These are phyloP conservation scores for Bombus sibiricus DNA, from an alignment of 1,140 invertebrate species.

Conservation along the genomic window DNA sequence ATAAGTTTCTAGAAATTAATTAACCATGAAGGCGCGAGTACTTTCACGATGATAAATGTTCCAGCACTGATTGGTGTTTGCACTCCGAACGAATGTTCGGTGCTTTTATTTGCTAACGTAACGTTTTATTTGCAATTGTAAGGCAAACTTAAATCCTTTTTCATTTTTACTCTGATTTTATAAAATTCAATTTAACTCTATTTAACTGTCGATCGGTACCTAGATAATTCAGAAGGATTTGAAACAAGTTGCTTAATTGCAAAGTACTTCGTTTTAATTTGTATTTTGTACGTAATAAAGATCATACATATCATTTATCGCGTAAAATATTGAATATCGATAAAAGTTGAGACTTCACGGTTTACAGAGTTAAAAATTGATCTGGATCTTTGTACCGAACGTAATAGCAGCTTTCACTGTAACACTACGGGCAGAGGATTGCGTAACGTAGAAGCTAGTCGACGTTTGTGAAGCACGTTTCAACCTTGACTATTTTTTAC, in stretches of 20 bases:
- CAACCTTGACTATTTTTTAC: constrained; percentile 37
- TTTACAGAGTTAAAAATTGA: background rate
- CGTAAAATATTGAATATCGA: too few species aligned
- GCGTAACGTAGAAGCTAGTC: constrained; percentile 1
- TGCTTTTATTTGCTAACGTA: background rate
- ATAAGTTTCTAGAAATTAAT: constrained; percentile 1
- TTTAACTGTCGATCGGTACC: background rate
- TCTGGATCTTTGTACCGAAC: background rate
- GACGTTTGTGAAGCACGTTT: background rate
- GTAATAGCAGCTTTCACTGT: constrained; percentile 2
- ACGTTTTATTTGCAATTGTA: too few species aligned
- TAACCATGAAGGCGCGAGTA: too few species aligned
- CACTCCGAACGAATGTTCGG: background rate
- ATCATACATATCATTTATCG: too few species aligned
- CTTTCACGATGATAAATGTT: background rate
- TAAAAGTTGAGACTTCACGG: background rate
- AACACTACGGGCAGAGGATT: background rate
- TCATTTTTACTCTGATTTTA: background rate
- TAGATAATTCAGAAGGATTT: too few species aligned
- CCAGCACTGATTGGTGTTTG: background rate
- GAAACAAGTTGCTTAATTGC: background rate
- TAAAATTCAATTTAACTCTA: too few species aligned
- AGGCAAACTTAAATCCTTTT: too few species aligned
- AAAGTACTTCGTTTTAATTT: too few species aligned
- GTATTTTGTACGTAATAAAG: too few species aligned